phyloP scores from a whole-genome alignment of 2,888 invertebrate genomes.

The Sarcophaga caerulescens region DNA sequence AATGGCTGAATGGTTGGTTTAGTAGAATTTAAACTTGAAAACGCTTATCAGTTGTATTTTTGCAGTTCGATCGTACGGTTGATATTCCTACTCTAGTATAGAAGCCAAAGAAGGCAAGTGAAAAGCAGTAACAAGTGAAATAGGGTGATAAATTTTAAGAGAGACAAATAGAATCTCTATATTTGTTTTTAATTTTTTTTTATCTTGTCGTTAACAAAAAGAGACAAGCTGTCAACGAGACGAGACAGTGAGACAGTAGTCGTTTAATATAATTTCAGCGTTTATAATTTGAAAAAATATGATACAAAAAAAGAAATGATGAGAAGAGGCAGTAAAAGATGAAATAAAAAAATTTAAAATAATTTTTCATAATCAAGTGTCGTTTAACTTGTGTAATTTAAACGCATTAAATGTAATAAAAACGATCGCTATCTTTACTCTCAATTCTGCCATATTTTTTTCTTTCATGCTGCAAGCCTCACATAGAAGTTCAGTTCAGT shows the following conservation, averaged over 20 bases:
- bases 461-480: background rate
- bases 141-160: background rate
- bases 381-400: constrained; percentile 66
- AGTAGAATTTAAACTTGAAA: constrained; percentile 42
- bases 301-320: constrained; percentile 28
- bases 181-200: background rate
- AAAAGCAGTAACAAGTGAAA: background rate
- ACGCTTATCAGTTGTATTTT: constrained; percentile 70
- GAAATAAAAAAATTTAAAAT: constrained; percentile 31
- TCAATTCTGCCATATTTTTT: background rate
- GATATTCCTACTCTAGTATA: constrained; percentile 46
- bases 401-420: constrained; percentile 67
- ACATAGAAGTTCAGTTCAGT: background rate
- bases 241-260: background rate
- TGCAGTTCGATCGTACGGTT: constrained; percentile 69
- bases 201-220: constrained; percentile 16
- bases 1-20: constrained; percentile 20
- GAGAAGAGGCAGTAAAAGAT: constrained; percentile 22
- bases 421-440: constrained; percentile 44
- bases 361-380: constrained; percentile 65
- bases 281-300: constrained; percentile 46
- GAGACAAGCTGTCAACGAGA: too few species aligned
- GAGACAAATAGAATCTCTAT: background rate
- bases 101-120: constrained; percentile 24
- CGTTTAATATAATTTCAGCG: constrained; percentile 49